Conservation (phyloP, 1,140 invertebrate species). For the Galleria mellonella region DNA sequence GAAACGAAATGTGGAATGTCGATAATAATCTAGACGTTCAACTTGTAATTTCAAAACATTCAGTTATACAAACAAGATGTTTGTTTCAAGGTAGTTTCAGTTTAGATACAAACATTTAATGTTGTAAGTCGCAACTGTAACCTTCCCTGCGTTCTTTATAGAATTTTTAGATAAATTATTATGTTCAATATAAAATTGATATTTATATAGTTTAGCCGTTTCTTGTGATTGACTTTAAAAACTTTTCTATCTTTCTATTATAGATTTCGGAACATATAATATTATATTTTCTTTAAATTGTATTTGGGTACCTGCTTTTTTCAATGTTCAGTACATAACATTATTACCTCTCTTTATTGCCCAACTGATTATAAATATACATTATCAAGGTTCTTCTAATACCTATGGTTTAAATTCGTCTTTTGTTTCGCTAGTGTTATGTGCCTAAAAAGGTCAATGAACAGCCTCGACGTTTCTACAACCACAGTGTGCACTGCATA, state of each 20-base stretch:
- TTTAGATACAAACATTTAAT: too few species aligned
- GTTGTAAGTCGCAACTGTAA: too few species aligned
- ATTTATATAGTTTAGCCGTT: too few species aligned
- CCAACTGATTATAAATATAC: conserved; percentile 21
- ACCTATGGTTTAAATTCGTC: conserved; percentile 58
- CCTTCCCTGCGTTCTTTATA: too few species aligned
- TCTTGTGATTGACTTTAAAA: too few species aligned
- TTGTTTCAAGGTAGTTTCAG: not conserved
- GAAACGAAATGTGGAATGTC: conserved; percentile 21
- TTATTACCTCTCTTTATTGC: conserved; percentile 8
- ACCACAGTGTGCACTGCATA: conserved; percentile 37
- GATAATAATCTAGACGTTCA: conserved; percentile 19
- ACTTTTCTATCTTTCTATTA: too few species aligned
- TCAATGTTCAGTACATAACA: too few species aligned
- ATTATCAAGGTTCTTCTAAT: conserved; percentile 61
- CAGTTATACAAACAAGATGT: conserved; percentile 16
- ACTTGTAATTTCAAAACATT: conserved; percentile 25
- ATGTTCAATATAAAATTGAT: too few species aligned
- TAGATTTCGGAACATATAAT: too few species aligned
- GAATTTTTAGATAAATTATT: too few species aligned
- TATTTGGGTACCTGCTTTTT: too few species aligned
- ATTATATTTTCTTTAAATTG: too few species aligned
- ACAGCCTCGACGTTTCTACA: conserved; percentile 70
- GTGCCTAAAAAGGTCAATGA: conserved; percentile 71
- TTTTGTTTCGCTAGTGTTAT: conserved; percentile 67